phyloP scores from a whole-genome alignment of 2,797 vertebrate species.

The Labeo calbasu region DNA sequence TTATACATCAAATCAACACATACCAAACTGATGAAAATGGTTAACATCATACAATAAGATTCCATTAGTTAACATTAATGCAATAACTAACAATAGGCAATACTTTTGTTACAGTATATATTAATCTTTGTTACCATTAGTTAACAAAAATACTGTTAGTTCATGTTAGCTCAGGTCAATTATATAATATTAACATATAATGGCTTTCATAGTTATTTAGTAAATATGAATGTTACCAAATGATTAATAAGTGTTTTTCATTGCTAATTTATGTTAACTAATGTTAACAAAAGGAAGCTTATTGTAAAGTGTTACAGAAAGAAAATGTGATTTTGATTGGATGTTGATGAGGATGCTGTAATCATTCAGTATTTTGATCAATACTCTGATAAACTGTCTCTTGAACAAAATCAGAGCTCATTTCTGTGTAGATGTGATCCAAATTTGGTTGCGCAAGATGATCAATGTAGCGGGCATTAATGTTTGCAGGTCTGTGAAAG shows the following conservation, averaged over 20 bases:
- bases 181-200: neutral
- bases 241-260: neutral
- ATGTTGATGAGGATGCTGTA: neutral
- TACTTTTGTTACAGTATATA: neutral
- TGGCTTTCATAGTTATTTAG: no score
- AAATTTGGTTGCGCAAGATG: neutral
- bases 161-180: neutral
- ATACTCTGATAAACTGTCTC: slow-evolving; percentile 36
- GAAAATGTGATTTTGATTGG: neutral
- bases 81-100: neutral
- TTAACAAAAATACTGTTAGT: neutral
- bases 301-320: neutral
- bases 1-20: neutral
- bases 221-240: neutral
- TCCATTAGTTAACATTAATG: neutral
- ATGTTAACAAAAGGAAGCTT: neutral
- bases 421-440: slow-evolving; percentile 13
- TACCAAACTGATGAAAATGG: neutral
- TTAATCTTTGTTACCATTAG: neutral
- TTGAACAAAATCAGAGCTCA: neutral
- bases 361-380: neutral
- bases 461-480: neutral
- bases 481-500: neutral
- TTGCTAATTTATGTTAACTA: neutral
- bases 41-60: neutral